These are phyloP conservation scores for Plagiodera versicolora DNA, from an alignment of 2,888 invertebrate species.

Conservation along the genomic window DNA sequence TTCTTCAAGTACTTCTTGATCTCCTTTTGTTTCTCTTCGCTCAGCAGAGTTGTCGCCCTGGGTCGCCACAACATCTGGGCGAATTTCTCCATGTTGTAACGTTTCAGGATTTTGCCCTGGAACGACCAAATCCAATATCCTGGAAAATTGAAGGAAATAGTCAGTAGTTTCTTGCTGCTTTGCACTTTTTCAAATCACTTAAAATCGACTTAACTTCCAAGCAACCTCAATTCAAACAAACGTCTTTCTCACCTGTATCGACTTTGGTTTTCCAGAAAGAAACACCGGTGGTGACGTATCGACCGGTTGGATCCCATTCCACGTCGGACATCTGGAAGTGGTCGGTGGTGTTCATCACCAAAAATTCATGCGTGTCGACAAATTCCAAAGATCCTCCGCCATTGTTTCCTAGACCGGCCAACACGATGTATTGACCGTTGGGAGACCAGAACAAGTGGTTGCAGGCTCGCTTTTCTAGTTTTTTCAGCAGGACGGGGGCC, in stretches of 20 bases:
- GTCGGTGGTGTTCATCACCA: conserved; percentile 91
- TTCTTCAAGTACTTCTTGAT: conserved; percentile 98
- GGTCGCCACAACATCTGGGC: conserved; percentile 93
- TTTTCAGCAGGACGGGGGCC: conserved; percentile 84
- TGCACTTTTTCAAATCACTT: too few relatives aligned
- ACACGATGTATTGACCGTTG: conserved; percentile 90
- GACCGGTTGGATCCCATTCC: conserved; percentile 99
- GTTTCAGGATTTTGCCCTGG: conserved; percentile 77
- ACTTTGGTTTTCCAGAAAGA: conserved; percentile 96
- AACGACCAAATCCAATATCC: conserved; percentile 99
- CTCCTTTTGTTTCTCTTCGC: conserved; percentile 86
- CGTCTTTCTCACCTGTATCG: conserved; percentile 57
- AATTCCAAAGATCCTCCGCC: conserved; percentile 94
- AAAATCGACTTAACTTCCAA: too few relatives aligned
- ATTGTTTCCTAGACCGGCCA: conserved; percentile 83
- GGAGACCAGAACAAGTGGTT: conserved; percentile 97
- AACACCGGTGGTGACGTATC: conserved; percentile 94
- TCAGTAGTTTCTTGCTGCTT: too few relatives aligned
- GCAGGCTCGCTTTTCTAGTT: conserved; percentile 84
- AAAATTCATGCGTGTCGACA: conserved; percentile 93
- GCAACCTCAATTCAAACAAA: too few relatives aligned
- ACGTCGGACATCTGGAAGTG: conserved; percentile 93
- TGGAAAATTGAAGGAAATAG: conserved; percentile 42
- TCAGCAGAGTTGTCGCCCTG: conserved; percentile 82
- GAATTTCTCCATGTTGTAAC: conserved; percentile 89